Conservation (phyloP, 64 coral and sea anemone species). For the Actinia tenebrosa region DNA sequence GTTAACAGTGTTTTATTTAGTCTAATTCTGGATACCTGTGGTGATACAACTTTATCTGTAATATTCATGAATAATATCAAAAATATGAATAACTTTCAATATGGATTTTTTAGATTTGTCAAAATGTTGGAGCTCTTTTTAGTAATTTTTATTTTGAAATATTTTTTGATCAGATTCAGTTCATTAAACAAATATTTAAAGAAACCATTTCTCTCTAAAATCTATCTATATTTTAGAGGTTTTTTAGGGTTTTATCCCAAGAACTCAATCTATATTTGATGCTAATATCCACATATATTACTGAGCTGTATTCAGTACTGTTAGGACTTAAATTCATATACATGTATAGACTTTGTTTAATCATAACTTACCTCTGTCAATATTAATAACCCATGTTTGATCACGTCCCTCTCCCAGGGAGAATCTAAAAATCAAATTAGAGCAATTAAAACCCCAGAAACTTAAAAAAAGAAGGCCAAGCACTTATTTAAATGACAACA, state of each 20-base stretch:
- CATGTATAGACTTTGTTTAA: not conserved
- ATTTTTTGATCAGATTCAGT: too few species aligned
- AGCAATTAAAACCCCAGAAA: not conserved
- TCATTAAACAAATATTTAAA: too few species aligned
- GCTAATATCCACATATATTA: not conserved
- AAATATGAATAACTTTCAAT: too few species aligned
- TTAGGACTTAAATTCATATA: not conserved
- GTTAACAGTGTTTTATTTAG: not conserved
- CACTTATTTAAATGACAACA: too few species aligned
- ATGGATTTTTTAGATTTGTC: too few species aligned
- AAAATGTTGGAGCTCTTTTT: too few species aligned
- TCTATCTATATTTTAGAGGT: too few species aligned
- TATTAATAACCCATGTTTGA: not conserved
- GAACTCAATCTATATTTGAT: too few species aligned
- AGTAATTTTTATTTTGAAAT: too few species aligned
- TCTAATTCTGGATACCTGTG: not conserved
- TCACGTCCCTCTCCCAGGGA: not conserved
- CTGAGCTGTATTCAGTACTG: not conserved
- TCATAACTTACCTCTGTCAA: not conserved
- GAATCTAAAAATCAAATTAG: not conserved
- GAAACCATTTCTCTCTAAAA: too few species aligned
- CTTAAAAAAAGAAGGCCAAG: not conserved
- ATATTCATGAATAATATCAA: not conserved
- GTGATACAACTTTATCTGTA: not conserved
- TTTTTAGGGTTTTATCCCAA: too few species aligned